Evolutionary conservation across 2,888 invertebrate species (phyloP).

Genomic region (Cataglyphis rosenhaueri): DNA sequence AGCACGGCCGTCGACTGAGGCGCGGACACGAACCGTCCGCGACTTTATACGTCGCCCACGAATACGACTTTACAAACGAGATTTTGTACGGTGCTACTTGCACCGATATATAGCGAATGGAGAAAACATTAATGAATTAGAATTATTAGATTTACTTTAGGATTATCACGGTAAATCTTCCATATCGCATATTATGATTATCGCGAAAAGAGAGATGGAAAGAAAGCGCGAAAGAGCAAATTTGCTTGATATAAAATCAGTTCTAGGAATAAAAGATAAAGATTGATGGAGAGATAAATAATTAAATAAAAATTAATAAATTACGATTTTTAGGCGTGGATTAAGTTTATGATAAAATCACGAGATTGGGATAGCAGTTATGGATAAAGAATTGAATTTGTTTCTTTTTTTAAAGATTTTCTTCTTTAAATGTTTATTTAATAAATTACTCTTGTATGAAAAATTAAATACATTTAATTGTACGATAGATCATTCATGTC

Average conservation of each 20-base stretch:
- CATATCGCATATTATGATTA: neutral
- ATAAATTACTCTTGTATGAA: neutral
- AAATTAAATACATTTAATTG: neutral
- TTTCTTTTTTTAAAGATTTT: neutral
- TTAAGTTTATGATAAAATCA: neutral
- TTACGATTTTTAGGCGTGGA: neutral
- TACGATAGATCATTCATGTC: neutral
- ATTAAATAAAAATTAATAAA: neutral
- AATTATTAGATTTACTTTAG: neutral
- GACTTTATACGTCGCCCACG: constrained; percentile 85
- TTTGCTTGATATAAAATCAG: neutral
- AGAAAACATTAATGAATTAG: constrained; percentile 11
- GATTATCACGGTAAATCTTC: neutral
- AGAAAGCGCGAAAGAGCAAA: neutral
- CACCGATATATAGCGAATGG: neutral
- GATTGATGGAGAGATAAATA: constrained; percentile 9
- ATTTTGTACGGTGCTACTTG: constrained; percentile 40
- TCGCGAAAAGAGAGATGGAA: neutral
- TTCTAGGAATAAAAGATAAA: neutral
- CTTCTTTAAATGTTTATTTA: neutral
- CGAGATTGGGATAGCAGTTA: neutral
- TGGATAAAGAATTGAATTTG: neutral
- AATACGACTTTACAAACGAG: constrained; percentile 44
- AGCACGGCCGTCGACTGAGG: constrained; percentile 78
- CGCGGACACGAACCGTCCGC: constrained; percentile 77